These are phyloP conservation scores for Notoglanidium macrostoma DNA, from an alignment of 2,797 vertebrate species.

Conservation along the genomic window DNA sequence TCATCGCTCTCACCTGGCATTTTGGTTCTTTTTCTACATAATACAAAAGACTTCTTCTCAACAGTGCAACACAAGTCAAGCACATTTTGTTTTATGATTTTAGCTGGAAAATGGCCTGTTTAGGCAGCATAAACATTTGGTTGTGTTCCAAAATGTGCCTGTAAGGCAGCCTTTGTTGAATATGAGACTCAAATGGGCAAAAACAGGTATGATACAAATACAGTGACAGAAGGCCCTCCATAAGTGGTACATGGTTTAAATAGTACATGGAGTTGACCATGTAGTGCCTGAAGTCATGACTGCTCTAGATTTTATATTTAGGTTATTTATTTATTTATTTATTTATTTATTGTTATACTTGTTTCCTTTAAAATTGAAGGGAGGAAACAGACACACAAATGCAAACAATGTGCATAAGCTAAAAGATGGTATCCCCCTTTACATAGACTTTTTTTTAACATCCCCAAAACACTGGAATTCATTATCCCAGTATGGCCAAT, in stretches of 20 bases:
- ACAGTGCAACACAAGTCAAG: constrained; percentile 2
- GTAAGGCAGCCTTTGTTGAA: background rate
- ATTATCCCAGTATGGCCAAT: background rate
- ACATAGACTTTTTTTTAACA: background rate
- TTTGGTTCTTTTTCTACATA: constrained; percentile 19
- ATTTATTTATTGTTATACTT: background rate
- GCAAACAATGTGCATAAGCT: background rate
- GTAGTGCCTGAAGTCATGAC: constrained; percentile 14
- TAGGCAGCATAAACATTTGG: constrained; percentile 12
- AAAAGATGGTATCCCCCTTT: background rate
- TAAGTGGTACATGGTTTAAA: constrained; percentile 6
- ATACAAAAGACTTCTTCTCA: constrained; percentile 17
- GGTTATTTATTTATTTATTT: no score
- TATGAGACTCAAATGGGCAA: background rate
- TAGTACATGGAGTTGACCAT: background rate
- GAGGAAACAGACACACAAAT: background rate
- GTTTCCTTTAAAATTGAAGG: background rate
- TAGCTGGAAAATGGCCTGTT: constrained; percentile 14
- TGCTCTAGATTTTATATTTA: constrained; percentile 17
- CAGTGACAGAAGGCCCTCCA: constrained; percentile 8
- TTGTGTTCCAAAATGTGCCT: constrained; percentile 26
- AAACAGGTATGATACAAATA: constrained; percentile 4
- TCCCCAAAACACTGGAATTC: background rate
- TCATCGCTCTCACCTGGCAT: constrained; percentile 31
- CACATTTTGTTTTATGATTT: constrained; percentile 22